Conservation (phyloP, 2,113 vertebrate species). For the Seriola rivoliana region DNA sequence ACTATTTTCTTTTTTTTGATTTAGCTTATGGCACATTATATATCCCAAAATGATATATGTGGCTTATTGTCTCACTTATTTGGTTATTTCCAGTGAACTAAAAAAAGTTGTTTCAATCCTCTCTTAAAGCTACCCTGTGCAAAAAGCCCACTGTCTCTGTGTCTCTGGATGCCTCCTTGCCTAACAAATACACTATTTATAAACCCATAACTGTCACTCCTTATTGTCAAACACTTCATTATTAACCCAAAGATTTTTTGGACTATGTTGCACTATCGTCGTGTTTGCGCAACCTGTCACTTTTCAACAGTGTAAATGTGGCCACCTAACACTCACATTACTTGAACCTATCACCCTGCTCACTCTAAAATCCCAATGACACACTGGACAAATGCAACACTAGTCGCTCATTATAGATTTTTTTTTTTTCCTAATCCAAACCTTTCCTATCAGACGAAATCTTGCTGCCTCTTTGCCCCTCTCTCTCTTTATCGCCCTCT, state of each 20-base stretch:
- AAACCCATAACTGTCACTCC: slow-evolving; percentile 39
- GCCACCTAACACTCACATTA: slow-evolving; percentile 28
- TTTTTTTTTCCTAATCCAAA: neutral
- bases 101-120: slow-evolving; percentile 9
- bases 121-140: neutral
- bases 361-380: slow-evolving; percentile 23
- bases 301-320: slow-evolving; percentile 39
- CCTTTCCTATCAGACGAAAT: slow-evolving; percentile 36
- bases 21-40: slow-evolving; percentile 19
- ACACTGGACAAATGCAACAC: slow-evolving; percentile 9
- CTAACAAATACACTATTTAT: slow-evolving; percentile 8
- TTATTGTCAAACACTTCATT: slow-evolving; percentile 48
- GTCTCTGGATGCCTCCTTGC: neutral
- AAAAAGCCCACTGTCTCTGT: neutral
- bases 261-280: slow-evolving; percentile 35
- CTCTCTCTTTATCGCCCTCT: slow-evolving; percentile 9
- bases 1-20: slow-evolving; percentile 33
- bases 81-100: neutral
- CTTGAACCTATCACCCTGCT: slow-evolving; percentile 29
- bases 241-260: slow-evolving; percentile 22
- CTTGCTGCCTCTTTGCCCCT: slow-evolving; percentile 1
- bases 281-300: slow-evolving; percentile 42
- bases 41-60: slow-evolving; percentile 14
- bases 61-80: slow-evolving; percentile 6
- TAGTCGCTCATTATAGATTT: neutral